A percentile compares a stretch with the other conserved stretches of the same genome.
phyloP scores from a whole-genome alignment of 2,797 vertebrate genomes.

The Emys orbicularis region DNA sequence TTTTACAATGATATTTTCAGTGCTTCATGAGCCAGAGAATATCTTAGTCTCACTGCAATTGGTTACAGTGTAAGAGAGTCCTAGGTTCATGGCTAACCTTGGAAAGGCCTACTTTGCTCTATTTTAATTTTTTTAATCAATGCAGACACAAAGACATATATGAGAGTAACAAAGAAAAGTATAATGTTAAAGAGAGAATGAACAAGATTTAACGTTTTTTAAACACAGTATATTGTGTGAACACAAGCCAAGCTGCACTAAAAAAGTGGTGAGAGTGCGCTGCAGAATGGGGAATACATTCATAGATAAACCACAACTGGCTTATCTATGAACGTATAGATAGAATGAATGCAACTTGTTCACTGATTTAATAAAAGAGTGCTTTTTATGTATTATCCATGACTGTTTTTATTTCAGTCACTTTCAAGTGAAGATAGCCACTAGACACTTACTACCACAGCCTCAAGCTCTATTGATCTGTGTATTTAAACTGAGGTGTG shows the following conservation, averaged over 20 bases:
- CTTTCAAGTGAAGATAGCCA: background rate
- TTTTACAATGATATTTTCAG: background rate
- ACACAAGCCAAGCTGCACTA: background rate
- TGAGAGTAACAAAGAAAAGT: background rate
- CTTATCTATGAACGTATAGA: background rate
- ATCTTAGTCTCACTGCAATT: background rate
- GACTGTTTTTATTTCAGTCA: background rate
- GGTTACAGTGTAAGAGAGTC: background rate
- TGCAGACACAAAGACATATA: background rate
- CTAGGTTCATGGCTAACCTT: constrained; percentile 1
- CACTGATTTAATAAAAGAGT: background rate
- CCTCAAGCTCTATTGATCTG: background rate
- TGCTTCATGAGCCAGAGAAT: background rate
- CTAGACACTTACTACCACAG: background rate
- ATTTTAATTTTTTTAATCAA: background rate
- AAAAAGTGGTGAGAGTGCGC: background rate
- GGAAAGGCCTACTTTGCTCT: background rate
- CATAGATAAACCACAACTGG: background rate
- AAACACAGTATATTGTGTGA: background rate
- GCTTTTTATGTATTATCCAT: background rate
- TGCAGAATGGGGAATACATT: background rate
- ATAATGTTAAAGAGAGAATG: background rate
- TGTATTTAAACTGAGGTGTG: background rate
- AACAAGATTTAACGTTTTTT: background rate
- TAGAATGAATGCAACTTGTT: background rate